Evolutionary conservation across 2,888 invertebrate species (phyloP).

Genomic region (Parapristionchus giblindavisi): DNA sequence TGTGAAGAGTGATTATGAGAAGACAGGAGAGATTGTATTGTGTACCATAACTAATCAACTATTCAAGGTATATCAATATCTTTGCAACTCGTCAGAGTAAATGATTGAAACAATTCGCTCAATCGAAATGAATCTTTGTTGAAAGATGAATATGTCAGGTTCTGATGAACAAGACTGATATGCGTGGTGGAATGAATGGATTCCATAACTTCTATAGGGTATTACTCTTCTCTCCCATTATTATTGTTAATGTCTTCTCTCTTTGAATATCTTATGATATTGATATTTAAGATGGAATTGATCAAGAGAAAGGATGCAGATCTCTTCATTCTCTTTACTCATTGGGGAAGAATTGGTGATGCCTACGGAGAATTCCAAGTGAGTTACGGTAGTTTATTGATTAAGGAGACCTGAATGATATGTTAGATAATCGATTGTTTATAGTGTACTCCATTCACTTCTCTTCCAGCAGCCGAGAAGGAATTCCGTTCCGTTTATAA

Average conservation of each 20-base stretch:
- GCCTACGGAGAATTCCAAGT: constrained; percentile 49
- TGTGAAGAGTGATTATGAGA: constrained; percentile 45
- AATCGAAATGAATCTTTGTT: background rate
- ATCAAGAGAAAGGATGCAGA: constrained; percentile 71
- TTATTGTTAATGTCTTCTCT: background rate
- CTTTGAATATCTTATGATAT: background rate
- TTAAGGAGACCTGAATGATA: background rate
- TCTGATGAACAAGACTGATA: constrained; percentile 43
- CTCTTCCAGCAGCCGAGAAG: constrained; percentile 71
- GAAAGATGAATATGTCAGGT: constrained; percentile 11
- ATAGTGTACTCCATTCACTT: constrained; percentile 73
- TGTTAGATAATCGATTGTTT: constrained; percentile 22
- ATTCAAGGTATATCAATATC: constrained; percentile 49
- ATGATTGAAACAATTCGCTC: background rate
- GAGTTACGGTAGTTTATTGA: background rate
- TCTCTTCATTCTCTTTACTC: constrained; percentile 73
- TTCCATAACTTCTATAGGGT: constrained; percentile 74
- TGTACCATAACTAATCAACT: constrained; percentile 51
- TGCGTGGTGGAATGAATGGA: constrained; percentile 70
- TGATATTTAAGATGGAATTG: constrained; percentile 73
- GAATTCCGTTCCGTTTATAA: constrained; percentile 74
- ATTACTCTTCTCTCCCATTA: background rate
- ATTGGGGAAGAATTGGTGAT: constrained; percentile 74
- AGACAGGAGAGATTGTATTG: constrained; percentile 55
- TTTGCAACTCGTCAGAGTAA: background rate